Base-by-base conservation (phyloP, 2,113 vertebrate species). In the Chlorocebus sabaeus region DNA sequence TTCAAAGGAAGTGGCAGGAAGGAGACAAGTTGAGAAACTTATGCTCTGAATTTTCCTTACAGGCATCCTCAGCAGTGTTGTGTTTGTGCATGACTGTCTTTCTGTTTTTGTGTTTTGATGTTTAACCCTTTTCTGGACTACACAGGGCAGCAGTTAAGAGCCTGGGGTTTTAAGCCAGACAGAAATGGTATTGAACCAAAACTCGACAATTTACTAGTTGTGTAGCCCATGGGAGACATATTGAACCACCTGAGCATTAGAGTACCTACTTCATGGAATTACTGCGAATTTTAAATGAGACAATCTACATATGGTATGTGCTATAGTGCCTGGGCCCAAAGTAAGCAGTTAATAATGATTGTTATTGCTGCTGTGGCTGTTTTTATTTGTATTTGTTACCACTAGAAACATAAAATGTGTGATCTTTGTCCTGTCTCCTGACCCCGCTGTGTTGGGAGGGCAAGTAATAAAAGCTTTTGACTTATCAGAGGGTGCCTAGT, bases 201-300 rank as follows among this genome's bases (percentile, higher is more conserved):
- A 4, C 14, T 73, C n/a, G 85, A 38, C 16, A 30, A 81, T 85
- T 84, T 90, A 82, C n/a, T 55, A 81, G 10, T 38, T 64, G 3
- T 93, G 59, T n/a, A 38, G 40, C 35, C 38, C 55, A 43, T 55
- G 10, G 38, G 18, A 93, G 89, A 70, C n/a, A 57, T 89, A 61
- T 40, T 87, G 82, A 89, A 73, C 17, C 32, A 38, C 40, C 22
- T 10, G 55, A 95, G 25, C 22, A 91, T 96, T 83, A 78, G 17
- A 64, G 57, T 59, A 38, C 12, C 22, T 84, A 85, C 3, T 4
- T 93, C 55, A 50, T 73, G 87, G 61, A 92, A 89, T 82, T 89
- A 90, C 16, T 91, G 14, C 89, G 59, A 85, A 91, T 90, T 95
- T 91, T 90, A 90, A 97, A 89, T 79, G 14, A 75, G 35, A 75